A percentile compares a stretch with the other conserved stretches of the same genome.
phyloP scores from a whole-genome alignment of 2,888 invertebrate species.

The Philaethria dido region DNA sequence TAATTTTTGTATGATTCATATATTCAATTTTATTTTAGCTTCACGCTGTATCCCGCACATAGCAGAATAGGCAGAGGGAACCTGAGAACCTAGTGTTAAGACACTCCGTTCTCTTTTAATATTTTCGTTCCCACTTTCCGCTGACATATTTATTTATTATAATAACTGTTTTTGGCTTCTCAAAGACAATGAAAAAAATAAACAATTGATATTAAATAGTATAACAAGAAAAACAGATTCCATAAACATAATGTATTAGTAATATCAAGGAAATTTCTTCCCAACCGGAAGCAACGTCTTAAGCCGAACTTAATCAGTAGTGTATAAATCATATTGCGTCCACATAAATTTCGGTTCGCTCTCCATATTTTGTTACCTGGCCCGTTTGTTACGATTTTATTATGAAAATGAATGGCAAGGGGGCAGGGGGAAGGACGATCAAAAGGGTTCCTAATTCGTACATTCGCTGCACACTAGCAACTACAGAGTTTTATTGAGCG shows the following conservation, averaged over 20 bases:
- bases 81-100: too few species aligned
- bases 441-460: conserved; percentile 83
- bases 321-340: conserved; percentile 74
- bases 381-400: conserved; percentile 83
- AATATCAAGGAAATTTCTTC: not conserved
- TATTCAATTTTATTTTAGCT: too few species aligned
- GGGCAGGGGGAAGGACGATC: conserved; percentile 59
- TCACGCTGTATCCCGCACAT: too few species aligned
- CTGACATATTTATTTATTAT: too few species aligned
- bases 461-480: conserved; percentile 77
- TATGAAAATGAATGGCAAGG: conserved; percentile 83
- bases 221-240: not conserved
- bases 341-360: conserved; percentile 77
- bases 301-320: conserved; percentile 35
- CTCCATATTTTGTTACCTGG: conserved; percentile 83
- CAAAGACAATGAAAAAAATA: not conserved
- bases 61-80: too few species aligned
- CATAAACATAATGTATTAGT: not conserved
- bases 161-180: too few species aligned
- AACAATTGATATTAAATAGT: not conserved
- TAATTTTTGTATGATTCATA: conserved; percentile 5
- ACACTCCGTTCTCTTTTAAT: too few species aligned
- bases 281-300: conserved; percentile 25
- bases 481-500: conserved; percentile 81
- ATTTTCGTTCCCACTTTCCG: too few species aligned